Base-by-base conservation (phyloP, 2,888 invertebrate genomes). In the Lasioglossum marginatum region DNA sequence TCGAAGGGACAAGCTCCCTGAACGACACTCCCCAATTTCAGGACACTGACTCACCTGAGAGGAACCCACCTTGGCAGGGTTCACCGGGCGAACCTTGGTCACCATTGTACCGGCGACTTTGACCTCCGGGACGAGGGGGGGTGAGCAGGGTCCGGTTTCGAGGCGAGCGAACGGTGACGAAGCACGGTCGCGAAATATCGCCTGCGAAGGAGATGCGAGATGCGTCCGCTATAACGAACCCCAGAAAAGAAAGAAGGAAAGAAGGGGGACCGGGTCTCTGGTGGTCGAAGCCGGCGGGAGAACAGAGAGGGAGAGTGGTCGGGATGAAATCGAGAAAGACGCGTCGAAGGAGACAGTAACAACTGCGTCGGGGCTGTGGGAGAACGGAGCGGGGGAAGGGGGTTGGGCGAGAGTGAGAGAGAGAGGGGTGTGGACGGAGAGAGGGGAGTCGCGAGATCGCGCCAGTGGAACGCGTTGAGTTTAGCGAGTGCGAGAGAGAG, bases 321-420 rank as follows among this genome's bases (percentile, higher is more conserved):
- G 43, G 43, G 85, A 85, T 37, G 78, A 70, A 74, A 68, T 74
- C 73, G 88, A 84, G 87, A 83, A 87, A 74, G 84, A 81, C 79
- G 74, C 60, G 37, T 27, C 79, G 87, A 80, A 76, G 81, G 77
- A 76, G 85, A 76, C 77, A 79, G 80, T 72, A 76, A 84, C 63
- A 63, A 63, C 63, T 63, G 34, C 40, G 68, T 34, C 34, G 23
- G n/a, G 68, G 1, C 6, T 31, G 37, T 12, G 10, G 23, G 4
- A 34, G 12, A 70, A 45, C 78, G 83, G 83, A 52, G 77, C 68
- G 74, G 82, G 63, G 78, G 71, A 4, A n/a, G 68, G 14, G 12
- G 16, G 16, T 5, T 45, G 45, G 5, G 27, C 4, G 78, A 78
- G 75, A 77, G 5, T 0, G 16, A 0, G 45, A 52, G 48, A 23